These are phyloP conservation scores for Plagodis pulveraria DNA, from an alignment of 2,888 invertebrate species.

Conservation along the genomic window DNA sequence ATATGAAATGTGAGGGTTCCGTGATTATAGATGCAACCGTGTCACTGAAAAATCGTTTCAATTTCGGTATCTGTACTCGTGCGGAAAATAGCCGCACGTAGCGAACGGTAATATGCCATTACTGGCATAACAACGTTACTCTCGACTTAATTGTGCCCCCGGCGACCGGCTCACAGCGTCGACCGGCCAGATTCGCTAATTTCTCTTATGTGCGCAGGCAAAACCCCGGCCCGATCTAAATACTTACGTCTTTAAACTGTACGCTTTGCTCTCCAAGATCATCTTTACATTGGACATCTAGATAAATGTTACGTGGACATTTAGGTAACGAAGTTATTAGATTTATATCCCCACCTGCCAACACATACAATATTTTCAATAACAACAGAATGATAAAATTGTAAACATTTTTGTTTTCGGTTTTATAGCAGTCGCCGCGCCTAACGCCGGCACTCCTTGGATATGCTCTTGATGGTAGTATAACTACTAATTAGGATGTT, in stretches of 20 bases:
- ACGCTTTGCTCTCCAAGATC: slow-evolving; percentile 6
- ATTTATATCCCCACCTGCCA: too few relatives aligned
- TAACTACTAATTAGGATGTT: too few relatives aligned
- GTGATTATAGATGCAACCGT: slow-evolving; percentile 69
- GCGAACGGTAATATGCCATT: slow-evolving; percentile 74
- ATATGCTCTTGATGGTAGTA: too few relatives aligned
- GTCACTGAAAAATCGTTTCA: slow-evolving; percentile 76
- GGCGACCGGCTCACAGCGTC: slow-evolving; percentile 41
- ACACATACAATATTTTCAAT: too few relatives aligned
- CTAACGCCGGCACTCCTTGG: too few relatives aligned
- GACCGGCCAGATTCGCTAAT: slow-evolving; percentile 60
- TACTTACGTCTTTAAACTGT: slow-evolving; percentile 31
- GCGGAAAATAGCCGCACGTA: slow-evolving; percentile 69
- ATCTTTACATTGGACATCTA: slow-evolving; percentile 9
- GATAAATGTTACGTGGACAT: slow-evolving; percentile 2
- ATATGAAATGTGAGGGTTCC: slow-evolving; percentile 35
- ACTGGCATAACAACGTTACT: slow-evolving; percentile 79
- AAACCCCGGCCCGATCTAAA: slow-evolving; percentile 40
- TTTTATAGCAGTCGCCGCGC: too few relatives aligned
- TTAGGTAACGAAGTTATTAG: too few relatives aligned
- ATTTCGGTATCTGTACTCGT: slow-evolving; percentile 65
- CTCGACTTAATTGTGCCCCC: slow-evolving; percentile 77
- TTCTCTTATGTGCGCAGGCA: slow-evolving; percentile 57
- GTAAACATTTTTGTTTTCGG: too few relatives aligned
- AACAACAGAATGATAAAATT: too few relatives aligned